Conservation (phyloP, 2,888 invertebrate genomes). For the Theretra japonica region DNA sequence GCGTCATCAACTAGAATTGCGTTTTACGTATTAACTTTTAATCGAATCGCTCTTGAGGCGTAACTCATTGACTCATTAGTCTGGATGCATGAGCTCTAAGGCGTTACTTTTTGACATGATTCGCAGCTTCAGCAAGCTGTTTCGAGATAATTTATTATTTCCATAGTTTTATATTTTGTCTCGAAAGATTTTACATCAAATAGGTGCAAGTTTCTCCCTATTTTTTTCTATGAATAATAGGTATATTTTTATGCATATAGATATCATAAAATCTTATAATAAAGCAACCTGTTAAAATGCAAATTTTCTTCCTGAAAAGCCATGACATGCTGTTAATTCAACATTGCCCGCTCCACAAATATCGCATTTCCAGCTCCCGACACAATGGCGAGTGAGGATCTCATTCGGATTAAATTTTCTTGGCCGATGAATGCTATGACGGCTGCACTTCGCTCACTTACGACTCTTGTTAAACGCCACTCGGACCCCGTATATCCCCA, state of each 20-base stretch:
- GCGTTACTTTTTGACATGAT: too few relatives aligned
- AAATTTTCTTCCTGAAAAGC: neutral
- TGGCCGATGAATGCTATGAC: conserved; percentile 57
- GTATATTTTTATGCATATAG: too few relatives aligned
- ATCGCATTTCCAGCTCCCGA: neutral
- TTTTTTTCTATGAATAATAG: too few relatives aligned
- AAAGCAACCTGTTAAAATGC: neutral
- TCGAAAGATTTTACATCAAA: too few relatives aligned
- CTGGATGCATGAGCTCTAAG: too few relatives aligned
- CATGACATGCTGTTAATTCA: neutral
- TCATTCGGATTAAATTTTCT: conserved; percentile 63
- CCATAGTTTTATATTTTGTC: too few relatives aligned
- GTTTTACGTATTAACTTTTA: conserved; percentile 34
- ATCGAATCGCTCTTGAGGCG: neutral
- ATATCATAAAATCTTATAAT: too few relatives aligned
- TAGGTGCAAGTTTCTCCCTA: too few relatives aligned
- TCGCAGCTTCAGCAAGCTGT: too few relatives aligned
- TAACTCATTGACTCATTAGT: neutral
- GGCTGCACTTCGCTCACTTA: conserved; percentile 39
- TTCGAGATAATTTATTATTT: too few relatives aligned
- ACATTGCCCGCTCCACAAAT: conserved; percentile 4
- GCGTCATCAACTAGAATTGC: conserved; percentile 31
- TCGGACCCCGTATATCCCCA: neutral
- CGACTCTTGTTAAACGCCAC: conserved; percentile 6
- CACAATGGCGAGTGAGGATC: conserved; percentile 44